A percentile compares a stretch with the other conserved stretches of the same genome.
These are phyloP conservation scores for Lasioglossum baleicum DNA, from an alignment of 1,140 invertebrate species.

Conservation along the genomic window DNA sequence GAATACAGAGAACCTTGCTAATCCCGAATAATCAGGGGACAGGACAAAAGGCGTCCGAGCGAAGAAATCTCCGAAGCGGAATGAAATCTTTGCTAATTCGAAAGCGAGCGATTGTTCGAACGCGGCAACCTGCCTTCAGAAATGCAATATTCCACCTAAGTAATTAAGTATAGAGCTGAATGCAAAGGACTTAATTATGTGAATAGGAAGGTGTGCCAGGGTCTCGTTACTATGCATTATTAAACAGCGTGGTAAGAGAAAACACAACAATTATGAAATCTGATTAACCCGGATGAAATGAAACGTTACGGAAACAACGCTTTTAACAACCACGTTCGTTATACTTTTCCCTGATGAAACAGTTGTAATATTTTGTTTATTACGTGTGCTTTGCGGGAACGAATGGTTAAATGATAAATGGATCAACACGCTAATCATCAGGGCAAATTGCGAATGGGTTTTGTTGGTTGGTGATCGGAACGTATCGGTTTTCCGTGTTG, in stretches of 20 bases:
- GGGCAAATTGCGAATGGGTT: constrained; percentile 3
- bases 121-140: not conserved
- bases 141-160: not conserved
- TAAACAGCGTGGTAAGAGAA: not conserved
- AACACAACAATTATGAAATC: not conserved
- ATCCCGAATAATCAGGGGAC: not conserved
- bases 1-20: not conserved
- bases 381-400: not conserved
- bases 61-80: not conserved
- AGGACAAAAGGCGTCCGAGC: not conserved
- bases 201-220: not conserved
- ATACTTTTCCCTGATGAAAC: no score
- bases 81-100: not conserved
- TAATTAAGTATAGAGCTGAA: not conserved
- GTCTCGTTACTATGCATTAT: not conserved
- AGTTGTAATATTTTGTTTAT: no score
- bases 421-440: constrained; percentile 16
- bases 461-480: not conserved
- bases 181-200: not conserved
- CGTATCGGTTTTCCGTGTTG: no score
- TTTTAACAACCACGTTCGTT: no score
- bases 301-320: no score
- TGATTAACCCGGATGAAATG: not conserved
- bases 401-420: constrained; percentile 1
- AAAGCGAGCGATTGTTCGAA: no score